phyloP scores from a whole-genome alignment of 2,888 invertebrate species.

The Apamea anceps region DNA sequence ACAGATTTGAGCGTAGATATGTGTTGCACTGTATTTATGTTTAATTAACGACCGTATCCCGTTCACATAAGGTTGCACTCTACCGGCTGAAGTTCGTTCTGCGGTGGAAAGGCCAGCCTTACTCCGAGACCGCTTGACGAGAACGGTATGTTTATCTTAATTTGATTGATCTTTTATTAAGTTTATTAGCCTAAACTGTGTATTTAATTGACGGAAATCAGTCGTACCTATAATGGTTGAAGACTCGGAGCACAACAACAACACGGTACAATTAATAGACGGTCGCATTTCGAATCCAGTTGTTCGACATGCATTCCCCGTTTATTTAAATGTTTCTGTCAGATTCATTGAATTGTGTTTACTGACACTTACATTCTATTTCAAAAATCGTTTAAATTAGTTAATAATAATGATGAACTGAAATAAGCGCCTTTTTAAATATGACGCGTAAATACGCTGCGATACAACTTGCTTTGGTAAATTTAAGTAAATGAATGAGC shows the following conservation, averaged over 20 bases:
- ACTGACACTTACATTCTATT: background rate
- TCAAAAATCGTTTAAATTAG: background rate
- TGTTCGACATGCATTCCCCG: background rate
- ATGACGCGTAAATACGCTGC: background rate
- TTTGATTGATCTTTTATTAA: background rate
- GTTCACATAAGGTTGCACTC: background rate
- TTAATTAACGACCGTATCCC: background rate
- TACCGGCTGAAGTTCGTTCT: background rate
- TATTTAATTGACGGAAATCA: background rate
- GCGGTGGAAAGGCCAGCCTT: too few relatives aligned
- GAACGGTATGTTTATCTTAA: background rate
- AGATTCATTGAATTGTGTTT: background rate
- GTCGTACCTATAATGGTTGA: too few relatives aligned
- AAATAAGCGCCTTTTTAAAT: conserved; percentile 1
- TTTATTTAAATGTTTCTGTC: background rate
- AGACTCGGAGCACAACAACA: too few relatives aligned
- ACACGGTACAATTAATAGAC: background rate
- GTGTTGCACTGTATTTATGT: background rate
- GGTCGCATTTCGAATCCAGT: background rate
- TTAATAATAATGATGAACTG: background rate
- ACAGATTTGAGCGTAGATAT: background rate
- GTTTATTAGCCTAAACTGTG: background rate
- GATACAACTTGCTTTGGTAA: background rate
- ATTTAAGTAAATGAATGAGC: too few relatives aligned
- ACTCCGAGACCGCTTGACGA: background rate